Base-by-base conservation (phyloP, 92 coral and sea anemone species). In the Actinernus sp. region DNA sequence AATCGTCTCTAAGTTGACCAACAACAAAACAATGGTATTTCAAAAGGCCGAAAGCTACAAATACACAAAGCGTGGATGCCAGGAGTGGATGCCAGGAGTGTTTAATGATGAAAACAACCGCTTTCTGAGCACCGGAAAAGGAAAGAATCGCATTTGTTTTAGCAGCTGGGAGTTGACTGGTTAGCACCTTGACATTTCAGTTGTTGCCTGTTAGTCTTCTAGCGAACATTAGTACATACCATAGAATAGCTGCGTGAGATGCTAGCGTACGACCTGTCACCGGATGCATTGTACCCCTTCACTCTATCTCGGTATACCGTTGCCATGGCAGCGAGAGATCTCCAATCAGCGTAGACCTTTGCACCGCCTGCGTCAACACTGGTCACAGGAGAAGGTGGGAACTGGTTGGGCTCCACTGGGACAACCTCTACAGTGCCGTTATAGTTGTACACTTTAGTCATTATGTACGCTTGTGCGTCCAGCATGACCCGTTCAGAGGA, bases 391-490 rank as follows among this genome's bases (percentile, higher is more conserved):
- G 62, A 50, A 10, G 88, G 60, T n/a, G n/a, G n/a, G n/a, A n/a
- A n/a, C 21, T 55, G 72, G 55, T 55, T 58, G 1, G 84, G 68
- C 0, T 26, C 37, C 40, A 65, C 55, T 1, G 93, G 93, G 14
- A 34, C 26, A 13, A 91, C 76, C 49, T 67, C 63, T 29, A 94
- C 85, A n/a, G 97, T 90, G 13, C 98, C 98, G 46, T 91, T 88
- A 48, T 87, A 94, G 55, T 73, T 80, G 23, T 40, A 37, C 54
- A 81, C 91, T 2, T 68, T 76, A 14, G 69, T 62, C 31, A 39
- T 31, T 19, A 94, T 63, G 74, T 91, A 94, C 19, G 28, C 49
- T 68, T 80, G 61, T 0, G 97, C 88, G 20, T 90, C 97, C 9
- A 50, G 40, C 12, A 90, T 41, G 34, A 61, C 48, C 16, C 56